Percentiles rank a stretch among this genome's conserved stretches.
Conservation (phyloP, 2,797 vertebrate species). For the Ceryle rudis region DNA sequence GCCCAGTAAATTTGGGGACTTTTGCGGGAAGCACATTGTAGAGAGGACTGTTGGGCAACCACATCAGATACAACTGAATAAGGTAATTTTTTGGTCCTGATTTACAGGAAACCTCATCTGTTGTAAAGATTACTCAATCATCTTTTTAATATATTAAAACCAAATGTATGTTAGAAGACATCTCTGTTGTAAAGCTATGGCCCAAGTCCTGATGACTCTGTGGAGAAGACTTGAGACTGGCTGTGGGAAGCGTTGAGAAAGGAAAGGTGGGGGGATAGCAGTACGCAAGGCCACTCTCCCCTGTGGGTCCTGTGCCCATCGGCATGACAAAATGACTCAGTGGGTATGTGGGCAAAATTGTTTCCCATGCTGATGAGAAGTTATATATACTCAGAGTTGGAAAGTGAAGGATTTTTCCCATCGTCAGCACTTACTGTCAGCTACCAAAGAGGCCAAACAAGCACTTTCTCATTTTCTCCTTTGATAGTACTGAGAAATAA, state of each 20-base stretch:
- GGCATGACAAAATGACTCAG: background rate
- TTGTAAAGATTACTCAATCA: conserved; percentile 10
- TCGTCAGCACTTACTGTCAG: background rate
- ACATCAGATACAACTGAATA: background rate
- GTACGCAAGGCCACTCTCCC: accelerated
- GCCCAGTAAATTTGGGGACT: background rate
- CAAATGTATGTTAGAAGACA: conserved; percentile 4
- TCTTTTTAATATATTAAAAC: conserved; percentile 26
- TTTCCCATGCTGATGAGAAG: background rate
- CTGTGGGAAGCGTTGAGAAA: background rate
- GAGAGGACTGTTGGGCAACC: background rate
- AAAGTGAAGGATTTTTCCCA: background rate
- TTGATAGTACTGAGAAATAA: conserved; percentile 31
- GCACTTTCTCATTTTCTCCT: background rate
- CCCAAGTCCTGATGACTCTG: background rate
- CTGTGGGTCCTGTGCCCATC: background rate
- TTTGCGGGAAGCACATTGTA: background rate
- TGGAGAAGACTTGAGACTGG: background rate
- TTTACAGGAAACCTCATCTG: conserved; percentile 31
- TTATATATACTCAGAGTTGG: background rate
- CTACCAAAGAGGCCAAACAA: background rate
- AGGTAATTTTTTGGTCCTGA: conserved; percentile 27
- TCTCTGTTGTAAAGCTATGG: background rate
- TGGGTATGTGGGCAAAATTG: accelerated
- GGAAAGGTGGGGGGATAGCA: background rate